Percentiles rank a stretch among this genome's conserved stretches.
These are phyloP conservation scores for Scyliorhinus canicula DNA, from an alignment of 2,797 vertebrate genomes.

Conservation along the genomic window DNA sequence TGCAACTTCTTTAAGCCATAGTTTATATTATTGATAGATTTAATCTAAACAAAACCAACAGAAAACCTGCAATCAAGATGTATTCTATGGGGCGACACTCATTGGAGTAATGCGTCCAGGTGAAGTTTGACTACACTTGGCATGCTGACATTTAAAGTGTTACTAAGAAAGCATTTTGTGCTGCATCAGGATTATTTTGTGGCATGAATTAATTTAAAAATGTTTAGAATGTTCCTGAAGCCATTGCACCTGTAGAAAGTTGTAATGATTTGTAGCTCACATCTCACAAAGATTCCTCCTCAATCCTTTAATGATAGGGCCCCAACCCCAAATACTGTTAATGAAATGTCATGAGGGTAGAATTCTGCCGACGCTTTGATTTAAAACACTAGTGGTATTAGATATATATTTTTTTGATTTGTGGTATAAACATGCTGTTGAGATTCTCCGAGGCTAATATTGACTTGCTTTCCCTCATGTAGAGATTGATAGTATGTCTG, in stretches of 20 bases:
- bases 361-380: neutral
- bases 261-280: neutral
- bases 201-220: neutral
- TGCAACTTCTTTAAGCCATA: neutral
- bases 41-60: neutral
- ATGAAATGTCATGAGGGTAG: neutral
- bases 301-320: neutral
- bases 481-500: slow-evolving; percentile 96
- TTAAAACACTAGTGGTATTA: neutral
- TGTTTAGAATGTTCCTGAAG: neutral
- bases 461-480: slow-evolving; percentile 5
- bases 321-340: neutral
- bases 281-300: neutral
- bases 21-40: neutral
- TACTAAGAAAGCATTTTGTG: neutral
- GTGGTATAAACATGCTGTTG: neutral
- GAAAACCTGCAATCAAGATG: neutral
- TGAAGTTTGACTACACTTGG: neutral
- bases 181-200: neutral
- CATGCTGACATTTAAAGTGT: neutral
- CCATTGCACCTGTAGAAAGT: neutral
- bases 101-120: neutral
- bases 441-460: neutral
- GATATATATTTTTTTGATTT: neutral
- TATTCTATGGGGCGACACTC: neutral